Evolutionary conservation across 2,113 vertebrate species (phyloP).

Genomic region (Rhabdomys dilectus): DNA sequence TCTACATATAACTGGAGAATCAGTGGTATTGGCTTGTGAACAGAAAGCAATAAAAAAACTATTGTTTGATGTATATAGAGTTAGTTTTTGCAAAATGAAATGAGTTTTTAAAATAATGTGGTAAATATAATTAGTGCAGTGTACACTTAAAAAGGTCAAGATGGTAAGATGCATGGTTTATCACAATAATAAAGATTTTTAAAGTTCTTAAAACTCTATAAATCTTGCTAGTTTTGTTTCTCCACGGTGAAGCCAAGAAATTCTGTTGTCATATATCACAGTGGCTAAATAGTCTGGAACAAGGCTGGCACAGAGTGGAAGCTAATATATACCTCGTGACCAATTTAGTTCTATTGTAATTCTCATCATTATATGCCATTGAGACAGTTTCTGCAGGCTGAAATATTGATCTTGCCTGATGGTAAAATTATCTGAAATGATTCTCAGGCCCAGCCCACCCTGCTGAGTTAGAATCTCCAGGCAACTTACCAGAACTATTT

Average conservation of each 20-base stretch:
- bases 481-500: neutral
- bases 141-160: neutral
- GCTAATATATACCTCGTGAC: neutral
- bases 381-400: neutral
- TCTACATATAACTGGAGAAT: neutral
- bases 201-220: neutral
- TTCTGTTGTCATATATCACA: neutral
- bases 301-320: neutral
- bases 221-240: neutral
- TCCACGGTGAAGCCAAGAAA: neutral
- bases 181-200: neutral
- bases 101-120: neutral
- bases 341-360: neutral
- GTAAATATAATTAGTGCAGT: neutral
- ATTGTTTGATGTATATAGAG: neutral
- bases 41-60: neutral
- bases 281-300: neutral
- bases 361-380: neutral
- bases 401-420: neutral
- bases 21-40: neutral
- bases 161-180: neutral
- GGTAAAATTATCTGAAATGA: constrained; percentile 14
- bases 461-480: constrained; percentile 35
- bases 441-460: neutral
- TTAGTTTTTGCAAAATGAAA: neutral